Evolutionary conservation across 2,797 vertebrate genomes (phyloP).

Genomic region (Sebastes goodei): DNA sequence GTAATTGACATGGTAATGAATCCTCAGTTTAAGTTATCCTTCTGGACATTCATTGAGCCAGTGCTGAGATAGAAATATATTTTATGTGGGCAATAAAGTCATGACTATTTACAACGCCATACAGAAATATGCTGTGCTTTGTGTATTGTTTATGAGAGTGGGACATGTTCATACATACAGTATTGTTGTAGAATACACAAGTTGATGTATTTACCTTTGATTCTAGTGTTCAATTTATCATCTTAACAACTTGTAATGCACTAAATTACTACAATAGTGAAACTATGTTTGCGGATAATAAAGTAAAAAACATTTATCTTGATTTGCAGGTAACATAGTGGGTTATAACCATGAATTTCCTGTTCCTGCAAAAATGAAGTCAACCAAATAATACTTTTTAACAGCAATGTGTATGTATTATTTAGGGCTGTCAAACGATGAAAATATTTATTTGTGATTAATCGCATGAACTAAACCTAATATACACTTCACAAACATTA

Average conservation of each 20-base stretch:
- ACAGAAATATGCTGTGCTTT: neutral
- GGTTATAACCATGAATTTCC: neutral
- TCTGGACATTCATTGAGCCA: constrained; percentile 10
- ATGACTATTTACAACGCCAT: constrained; percentile 5
- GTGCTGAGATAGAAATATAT: constrained; percentile 3
- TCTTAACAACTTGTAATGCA: neutral
- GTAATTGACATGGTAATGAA: constrained; percentile 52
- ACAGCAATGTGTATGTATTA: neutral
- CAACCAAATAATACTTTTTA: neutral
- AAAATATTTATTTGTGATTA: too few relatives aligned
- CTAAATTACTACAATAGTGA: neutral
- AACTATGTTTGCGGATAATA: neutral
- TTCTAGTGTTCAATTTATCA: neutral
- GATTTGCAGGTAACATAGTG: neutral
- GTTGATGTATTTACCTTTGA: neutral
- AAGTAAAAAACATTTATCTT: neutral
- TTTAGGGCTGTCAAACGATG: neutral
- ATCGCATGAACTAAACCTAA: too few relatives aligned
- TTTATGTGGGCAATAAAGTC: constrained; percentile 36
- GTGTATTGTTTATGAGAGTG: constrained; percentile 3
- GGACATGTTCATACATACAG: neutral
- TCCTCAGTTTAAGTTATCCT: constrained; percentile 30
- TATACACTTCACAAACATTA: too few relatives aligned
- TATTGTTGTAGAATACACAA: neutral
- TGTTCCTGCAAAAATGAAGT: neutral